Conservation (phyloP, 2,113 vertebrate genomes). For the Archilochus colubris region DNA sequence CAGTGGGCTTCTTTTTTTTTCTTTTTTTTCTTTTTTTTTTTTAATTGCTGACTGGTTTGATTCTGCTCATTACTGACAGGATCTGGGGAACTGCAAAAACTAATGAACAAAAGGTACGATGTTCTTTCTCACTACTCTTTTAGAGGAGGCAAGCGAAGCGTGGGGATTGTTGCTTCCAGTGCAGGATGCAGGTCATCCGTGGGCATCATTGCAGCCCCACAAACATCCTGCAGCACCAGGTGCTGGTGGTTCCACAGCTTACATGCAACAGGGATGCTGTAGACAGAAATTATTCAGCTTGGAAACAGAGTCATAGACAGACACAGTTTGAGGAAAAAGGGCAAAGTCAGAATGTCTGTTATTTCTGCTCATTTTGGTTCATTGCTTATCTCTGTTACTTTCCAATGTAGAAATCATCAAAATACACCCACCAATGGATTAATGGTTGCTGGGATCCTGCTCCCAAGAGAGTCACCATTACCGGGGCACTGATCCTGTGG, state of each 20-base stretch:
- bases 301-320: not conserved
- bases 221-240: rapidly evolving
- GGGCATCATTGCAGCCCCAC: rapidly evolving
- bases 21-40: not conserved
- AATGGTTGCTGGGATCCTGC: not conserved
- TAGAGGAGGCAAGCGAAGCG: not conserved
- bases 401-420: not conserved
- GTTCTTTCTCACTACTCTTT: not conserved
- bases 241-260: not conserved
- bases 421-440: not conserved
- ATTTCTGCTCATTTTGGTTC: not conserved
- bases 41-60: not conserved
- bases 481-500: rapidly evolving
- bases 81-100: not conserved
- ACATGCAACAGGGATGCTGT: not conserved
- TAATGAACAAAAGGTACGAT: not conserved
- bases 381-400: not conserved
- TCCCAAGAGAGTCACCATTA: not conserved
- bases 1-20: not conserved
- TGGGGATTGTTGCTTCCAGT: not conserved
- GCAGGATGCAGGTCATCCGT: not conserved
- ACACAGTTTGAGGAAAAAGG: not conserved
- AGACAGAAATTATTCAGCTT: not conserved
- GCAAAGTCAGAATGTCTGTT: not conserved
- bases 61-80: not conserved